These are phyloP conservation scores for Drosophila colorata DNA, from an alignment of 2,888 invertebrate species.

Conservation along the genomic window DNA sequence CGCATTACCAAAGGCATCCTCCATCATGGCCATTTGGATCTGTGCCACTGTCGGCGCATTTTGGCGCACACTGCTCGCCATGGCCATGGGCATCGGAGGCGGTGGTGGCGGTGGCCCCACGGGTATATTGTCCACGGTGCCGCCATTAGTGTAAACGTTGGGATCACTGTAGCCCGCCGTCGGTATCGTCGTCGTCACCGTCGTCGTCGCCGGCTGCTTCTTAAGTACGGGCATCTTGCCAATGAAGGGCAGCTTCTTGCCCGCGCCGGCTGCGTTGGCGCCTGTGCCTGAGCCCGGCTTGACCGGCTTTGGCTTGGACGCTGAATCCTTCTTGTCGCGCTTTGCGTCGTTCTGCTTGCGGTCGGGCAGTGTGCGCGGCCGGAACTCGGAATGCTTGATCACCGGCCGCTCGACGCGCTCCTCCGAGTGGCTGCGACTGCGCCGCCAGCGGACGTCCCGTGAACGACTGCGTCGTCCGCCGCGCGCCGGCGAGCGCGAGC, in stretches of 20 bases:
- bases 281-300: conserved; percentile 37
- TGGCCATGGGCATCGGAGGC: conserved; percentile 49
- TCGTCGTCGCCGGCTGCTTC: conserved; percentile 82
- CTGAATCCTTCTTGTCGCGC: conserved; percentile 66
- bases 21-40: conserved; percentile 84
- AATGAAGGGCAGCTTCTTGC: conserved; percentile 93
- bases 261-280: conserved; percentile 61
- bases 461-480: conserved; percentile 64
- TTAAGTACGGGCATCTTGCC: conserved; percentile 93
- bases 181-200: conserved; percentile 47
- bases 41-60: conserved; percentile 80
- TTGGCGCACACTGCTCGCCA: conserved; percentile 26
- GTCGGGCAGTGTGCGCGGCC: conserved; percentile 82
- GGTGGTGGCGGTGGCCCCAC: conserved; percentile 56
- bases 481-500: conserved; percentile 69
- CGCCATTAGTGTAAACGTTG: conserved; percentile 48
- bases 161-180: conserved; percentile 35
- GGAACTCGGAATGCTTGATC: conserved; percentile 84
- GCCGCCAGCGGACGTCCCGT: conserved; percentile 61
- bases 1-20: conserved; percentile 83
- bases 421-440: conserved; percentile 59
- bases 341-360: conserved; percentile 57
- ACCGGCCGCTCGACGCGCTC: conserved; percentile 83
- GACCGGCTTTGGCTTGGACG: conserved; percentile 59
- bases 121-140: conserved; percentile 23